A percentile compares a stretch with the other conserved stretches of the same genome.
These are phyloP conservation scores for Troides aeacus DNA, from an alignment of 2,888 invertebrate genomes.

Conservation along the genomic window DNA sequence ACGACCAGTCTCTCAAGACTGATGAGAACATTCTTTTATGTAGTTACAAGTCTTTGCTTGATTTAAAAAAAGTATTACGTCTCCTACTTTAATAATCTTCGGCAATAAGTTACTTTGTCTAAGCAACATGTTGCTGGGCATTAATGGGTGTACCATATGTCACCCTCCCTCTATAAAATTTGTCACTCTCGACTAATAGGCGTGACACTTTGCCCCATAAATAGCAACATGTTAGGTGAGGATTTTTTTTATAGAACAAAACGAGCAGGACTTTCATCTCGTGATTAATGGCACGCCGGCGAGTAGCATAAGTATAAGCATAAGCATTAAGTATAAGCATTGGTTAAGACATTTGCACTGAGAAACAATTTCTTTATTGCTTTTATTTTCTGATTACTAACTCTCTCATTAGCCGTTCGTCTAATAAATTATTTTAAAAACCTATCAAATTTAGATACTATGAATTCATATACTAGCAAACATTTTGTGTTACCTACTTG, in stretches of 20 bases:
- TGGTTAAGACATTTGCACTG: too few species aligned
- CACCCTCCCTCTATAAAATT: constrained; percentile 45
- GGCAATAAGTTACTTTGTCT: constrained; percentile 21
- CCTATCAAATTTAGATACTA: too few species aligned
- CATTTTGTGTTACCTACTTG: neutral
- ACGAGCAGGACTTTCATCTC: too few species aligned
- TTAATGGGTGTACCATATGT: constrained; percentile 62
- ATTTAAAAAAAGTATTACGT: neutral
- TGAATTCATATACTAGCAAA: neutral
- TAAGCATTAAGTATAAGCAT: too few species aligned
- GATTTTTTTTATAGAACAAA: neutral
- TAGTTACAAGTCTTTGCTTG: neutral
- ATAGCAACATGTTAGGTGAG: constrained; percentile 32
- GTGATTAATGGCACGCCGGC: neutral
- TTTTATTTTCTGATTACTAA: too few species aligned
- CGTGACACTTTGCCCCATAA: constrained; percentile 49
- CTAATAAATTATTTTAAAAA: too few species aligned
- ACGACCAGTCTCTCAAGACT: too few species aligned
- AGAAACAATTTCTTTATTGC: too few species aligned
- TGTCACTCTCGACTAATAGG: constrained; percentile 60
- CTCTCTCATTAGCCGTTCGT: too few species aligned
- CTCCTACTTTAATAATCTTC: constrained; percentile 32
- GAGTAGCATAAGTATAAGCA: too few species aligned
- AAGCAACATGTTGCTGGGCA: constrained; percentile 42
- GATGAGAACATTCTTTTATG: too few species aligned